A percentile compares a stretch with the other conserved stretches of the same genome.
Conservation (phyloP, 2,888 invertebrate genomes). For the Eupithecia inturbata region DNA sequence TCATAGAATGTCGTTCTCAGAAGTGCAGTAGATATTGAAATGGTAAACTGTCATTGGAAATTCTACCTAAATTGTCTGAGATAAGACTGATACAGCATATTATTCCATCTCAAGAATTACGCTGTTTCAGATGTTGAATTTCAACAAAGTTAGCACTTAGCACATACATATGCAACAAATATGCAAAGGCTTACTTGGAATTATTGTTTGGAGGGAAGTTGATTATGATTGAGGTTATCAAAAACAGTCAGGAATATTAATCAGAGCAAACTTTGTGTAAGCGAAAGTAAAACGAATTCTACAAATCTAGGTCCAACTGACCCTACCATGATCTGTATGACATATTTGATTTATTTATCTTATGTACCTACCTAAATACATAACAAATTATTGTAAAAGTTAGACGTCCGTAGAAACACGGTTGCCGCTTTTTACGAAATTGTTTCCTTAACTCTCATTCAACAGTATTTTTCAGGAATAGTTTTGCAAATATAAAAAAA, state of each 20-base stretch:
- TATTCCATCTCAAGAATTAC: background rate
- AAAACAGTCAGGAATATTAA: background rate
- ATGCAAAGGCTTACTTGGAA: constrained; percentile 49
- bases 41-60: constrained; percentile 2
- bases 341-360: too few relatives aligned
- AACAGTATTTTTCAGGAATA: background rate
- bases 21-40: constrained; percentile 53
- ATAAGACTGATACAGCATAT: background rate
- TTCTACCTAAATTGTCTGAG: background rate
- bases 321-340: too few relatives aligned
- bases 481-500: too few relatives aligned
- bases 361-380: too few relatives aligned
- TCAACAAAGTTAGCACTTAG: constrained; percentile 47
- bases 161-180: constrained; percentile 29
- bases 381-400: background rate
- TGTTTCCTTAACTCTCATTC: background rate
- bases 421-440: background rate
- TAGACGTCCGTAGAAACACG: background rate
- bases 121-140: background rate
- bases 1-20: constrained; percentile 53
- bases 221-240: background rate
- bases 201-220: constrained; percentile 41
- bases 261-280: background rate
- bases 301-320: too few relatives aligned
- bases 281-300: too few relatives aligned